A percentile compares a stretch with the other conserved stretches of the same genome.
Conservation (phyloP, 1,140 invertebrate species). For the Pseudomyrmex cubaensis region DNA sequence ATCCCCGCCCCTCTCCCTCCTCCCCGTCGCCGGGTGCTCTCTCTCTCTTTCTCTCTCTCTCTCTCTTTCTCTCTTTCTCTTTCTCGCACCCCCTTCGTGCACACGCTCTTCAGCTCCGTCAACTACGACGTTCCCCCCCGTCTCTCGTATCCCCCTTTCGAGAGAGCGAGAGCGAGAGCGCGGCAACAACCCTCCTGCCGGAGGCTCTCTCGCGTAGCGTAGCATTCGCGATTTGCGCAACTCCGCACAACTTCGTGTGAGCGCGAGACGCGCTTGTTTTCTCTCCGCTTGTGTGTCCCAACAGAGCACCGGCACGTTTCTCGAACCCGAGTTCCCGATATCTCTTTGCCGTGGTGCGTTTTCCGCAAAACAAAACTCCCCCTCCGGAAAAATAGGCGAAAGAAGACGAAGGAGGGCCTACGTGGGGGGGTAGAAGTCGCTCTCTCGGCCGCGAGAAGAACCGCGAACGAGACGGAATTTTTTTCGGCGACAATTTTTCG, state of each 20-base stretch:
- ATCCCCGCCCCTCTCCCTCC: conserved; percentile 77
- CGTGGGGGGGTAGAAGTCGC: background rate
- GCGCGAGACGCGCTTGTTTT: conserved; percentile 66
- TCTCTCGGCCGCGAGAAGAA: background rate
- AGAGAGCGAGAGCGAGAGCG: conserved; percentile 4
- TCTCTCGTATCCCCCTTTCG: background rate
- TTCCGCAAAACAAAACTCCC: background rate
- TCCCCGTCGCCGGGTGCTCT: background rate
- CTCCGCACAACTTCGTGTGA: conserved; percentile 59
- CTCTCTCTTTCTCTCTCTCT: conserved; percentile 2
- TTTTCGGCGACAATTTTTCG: background rate
- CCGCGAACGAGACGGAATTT: background rate
- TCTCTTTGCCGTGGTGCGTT: conserved; percentile 2
- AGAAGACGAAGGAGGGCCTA: background rate
- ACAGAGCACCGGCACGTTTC: conserved; percentile 10
- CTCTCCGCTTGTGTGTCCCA: conserved; percentile 51
- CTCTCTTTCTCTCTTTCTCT: conserved; percentile 20
- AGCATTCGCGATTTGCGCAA: conserved; percentile 73
- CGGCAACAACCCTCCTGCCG: conserved; percentile 46
- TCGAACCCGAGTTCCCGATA: too few relatives aligned
- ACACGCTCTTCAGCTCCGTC: conserved; percentile 23
- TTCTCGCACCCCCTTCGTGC: conserved; percentile 41
- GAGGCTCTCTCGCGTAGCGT: conserved; percentile 59
- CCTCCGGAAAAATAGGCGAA: background rate
- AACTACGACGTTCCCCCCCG: background rate